Evolutionary conservation across 2,113 vertebrate species (phyloP).

Genomic region (Setophaga kirtlandii): DNA sequence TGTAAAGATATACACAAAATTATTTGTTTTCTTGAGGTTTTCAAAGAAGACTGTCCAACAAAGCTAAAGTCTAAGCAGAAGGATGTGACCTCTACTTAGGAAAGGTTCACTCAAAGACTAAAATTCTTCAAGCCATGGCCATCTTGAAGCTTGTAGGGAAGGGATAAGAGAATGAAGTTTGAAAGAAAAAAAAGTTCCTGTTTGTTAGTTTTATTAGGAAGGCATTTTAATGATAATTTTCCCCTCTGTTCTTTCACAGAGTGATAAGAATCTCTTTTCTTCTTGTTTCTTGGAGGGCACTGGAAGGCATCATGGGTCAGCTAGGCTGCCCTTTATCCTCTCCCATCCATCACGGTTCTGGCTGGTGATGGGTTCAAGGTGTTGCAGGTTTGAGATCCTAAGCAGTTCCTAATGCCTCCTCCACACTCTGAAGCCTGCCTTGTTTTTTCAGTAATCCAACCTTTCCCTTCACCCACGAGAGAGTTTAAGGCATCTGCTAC

Average conservation of each 20-base stretch:
- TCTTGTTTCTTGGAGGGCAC: conserved; percentile 62
- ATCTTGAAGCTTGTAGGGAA: conserved; percentile 35
- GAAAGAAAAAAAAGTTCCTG: conserved; percentile 37
- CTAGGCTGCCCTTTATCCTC: conserved; percentile 65
- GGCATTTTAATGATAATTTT: conserved; percentile 67
- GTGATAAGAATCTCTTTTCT: conserved; percentile 70
- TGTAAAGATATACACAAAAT: neutral
- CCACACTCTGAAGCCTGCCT: conserved; percentile 59
- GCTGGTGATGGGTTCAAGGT: conserved; percentile 72
- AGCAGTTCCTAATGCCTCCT: conserved; percentile 64
- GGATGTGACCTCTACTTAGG: conserved; percentile 40
- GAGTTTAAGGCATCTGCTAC: conserved; percentile 67
- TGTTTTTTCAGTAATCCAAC: conserved; percentile 73
- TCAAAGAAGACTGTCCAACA: neutral
- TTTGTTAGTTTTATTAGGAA: conserved; percentile 69
- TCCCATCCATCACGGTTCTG: conserved; percentile 66
- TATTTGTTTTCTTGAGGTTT: neutral
- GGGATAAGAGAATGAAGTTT: conserved; percentile 44
- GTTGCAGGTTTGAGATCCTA: conserved; percentile 68
- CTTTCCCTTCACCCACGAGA: conserved; percentile 54
- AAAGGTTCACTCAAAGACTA: conserved; percentile 43
- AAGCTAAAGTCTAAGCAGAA: neutral
- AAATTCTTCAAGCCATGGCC: conserved; percentile 55
- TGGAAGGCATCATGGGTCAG: conserved; percentile 66
- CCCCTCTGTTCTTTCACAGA: conserved; percentile 61